Evolutionary conservation across 92 coral and sea anemone species (phyloP).

Genomic region (Nematostella vectensis): DNA sequence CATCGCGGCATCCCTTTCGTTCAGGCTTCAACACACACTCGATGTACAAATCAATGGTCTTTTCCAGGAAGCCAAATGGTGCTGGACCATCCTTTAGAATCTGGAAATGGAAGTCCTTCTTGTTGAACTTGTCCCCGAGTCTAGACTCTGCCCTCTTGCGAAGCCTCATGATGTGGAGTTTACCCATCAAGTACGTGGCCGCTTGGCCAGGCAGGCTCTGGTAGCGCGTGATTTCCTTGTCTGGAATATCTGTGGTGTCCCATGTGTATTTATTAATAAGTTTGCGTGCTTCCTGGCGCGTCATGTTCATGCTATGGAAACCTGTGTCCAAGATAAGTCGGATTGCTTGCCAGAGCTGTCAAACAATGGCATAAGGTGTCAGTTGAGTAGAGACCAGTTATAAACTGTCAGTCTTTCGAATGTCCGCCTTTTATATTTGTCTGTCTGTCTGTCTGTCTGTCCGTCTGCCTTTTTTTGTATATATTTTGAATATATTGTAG

Average conservation of each 20-base stretch:
- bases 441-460: too few species aligned
- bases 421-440: too few species aligned
- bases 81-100: conserved; percentile 45
- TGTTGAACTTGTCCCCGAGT: conserved; percentile 33
- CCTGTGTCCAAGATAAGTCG: conserved; percentile 49
- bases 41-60: conserved; percentile 34
- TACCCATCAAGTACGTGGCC: conserved; percentile 48
- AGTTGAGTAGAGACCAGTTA: too few species aligned
- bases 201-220: conserved; percentile 83
- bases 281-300: conserved; percentile 43
- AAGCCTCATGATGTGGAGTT: conserved; percentile 47
- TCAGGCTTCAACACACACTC: conserved; percentile 20
- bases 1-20: conserved; percentile 50
- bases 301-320: conserved; percentile 45
- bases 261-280: conserved; percentile 55
- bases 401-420: too few species aligned
- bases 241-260: conserved; percentile 54
- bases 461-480: not conserved
- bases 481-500: not conserved
- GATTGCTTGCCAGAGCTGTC: conserved; percentile 62
- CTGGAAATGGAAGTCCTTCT: conserved; percentile 56
- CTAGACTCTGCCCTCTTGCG: conserved; percentile 30
- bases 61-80: conserved; percentile 41
- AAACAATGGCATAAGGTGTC: not conserved
- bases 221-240: conserved; percentile 65